Percentiles rank a stretch among this genome's conserved stretches.
Conservation (phyloP, 2,888 invertebrate species). For the Allacma fusca region DNA sequence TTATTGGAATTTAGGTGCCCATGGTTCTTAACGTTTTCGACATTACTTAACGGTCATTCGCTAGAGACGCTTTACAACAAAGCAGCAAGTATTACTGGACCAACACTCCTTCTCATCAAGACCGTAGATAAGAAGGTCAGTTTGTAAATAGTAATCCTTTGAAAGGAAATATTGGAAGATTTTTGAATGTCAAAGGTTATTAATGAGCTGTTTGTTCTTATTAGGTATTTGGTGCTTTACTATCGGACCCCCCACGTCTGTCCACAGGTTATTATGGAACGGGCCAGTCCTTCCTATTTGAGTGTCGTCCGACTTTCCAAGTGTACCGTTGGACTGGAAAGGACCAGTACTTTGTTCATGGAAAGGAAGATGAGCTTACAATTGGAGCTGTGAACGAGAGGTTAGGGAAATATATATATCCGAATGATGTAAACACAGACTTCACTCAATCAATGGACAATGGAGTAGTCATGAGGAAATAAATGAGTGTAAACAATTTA, state of each 20-base stretch:
- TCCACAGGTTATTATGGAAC: slow-evolving; percentile 66
- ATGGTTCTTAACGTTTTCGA: slow-evolving; percentile 41
- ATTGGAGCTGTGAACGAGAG: slow-evolving; percentile 25
- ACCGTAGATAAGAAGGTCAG: slow-evolving; percentile 43
- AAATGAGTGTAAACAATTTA: too few relatives aligned
- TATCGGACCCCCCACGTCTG: slow-evolving; percentile 36
- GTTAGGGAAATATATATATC: neutral
- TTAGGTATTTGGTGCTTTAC: slow-evolving; percentile 45
- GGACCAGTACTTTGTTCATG: slow-evolving; percentile 89
- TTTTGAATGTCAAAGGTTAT: too few relatives aligned
- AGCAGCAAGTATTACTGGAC: slow-evolving; percentile 36
- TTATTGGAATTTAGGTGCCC: slow-evolving; percentile 15
- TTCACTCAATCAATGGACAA: too few relatives aligned
- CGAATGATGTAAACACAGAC: too few relatives aligned
- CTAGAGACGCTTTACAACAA: slow-evolving; percentile 41
- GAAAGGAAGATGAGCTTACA: neutral
- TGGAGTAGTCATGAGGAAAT: too few relatives aligned
- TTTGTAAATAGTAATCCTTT: slow-evolving; percentile 11
- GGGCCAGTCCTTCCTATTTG: slow-evolving; percentile 91
- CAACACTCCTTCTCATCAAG: slow-evolving; percentile 44
- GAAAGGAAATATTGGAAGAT: neutral
- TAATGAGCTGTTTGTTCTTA: too few relatives aligned
- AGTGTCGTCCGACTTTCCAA: slow-evolving; percentile 82
- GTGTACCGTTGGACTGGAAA: slow-evolving; percentile 98
- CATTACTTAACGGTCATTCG: slow-evolving; percentile 42